phyloP scores from a whole-genome alignment of 2,113 vertebrate species.

The Donacobius atricapilla region DNA sequence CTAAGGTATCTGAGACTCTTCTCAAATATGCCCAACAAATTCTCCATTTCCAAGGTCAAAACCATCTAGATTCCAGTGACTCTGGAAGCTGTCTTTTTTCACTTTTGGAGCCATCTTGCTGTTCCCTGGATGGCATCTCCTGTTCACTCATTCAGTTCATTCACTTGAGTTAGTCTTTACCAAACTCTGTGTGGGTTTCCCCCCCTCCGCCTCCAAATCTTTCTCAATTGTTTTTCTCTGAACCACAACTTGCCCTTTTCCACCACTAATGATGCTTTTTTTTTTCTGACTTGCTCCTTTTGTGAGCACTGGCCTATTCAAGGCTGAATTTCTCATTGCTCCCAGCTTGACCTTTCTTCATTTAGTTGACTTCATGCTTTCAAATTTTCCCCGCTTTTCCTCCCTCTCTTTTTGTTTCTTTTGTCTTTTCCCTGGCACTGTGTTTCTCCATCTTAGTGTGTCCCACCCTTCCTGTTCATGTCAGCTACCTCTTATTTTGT shows the following conservation, averaged over 20 bases:
- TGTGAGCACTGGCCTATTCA: constrained; percentile 55
- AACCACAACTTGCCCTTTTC: constrained; percentile 57
- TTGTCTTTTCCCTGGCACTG: constrained; percentile 30
- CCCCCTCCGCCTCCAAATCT: not conserved
- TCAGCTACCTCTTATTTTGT: not conserved
- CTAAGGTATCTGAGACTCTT: not conserved
- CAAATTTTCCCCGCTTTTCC: constrained; percentile 7
- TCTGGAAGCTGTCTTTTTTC: not conserved
- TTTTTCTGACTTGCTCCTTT: constrained; percentile 53
- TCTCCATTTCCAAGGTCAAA: constrained; percentile 44
- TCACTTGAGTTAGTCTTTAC: constrained; percentile 6
- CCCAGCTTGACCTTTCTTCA: constrained; percentile 51
- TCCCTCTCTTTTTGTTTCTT: constrained; percentile 15
- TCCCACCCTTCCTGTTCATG: constrained; percentile 13
- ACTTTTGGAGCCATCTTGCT: not conserved
- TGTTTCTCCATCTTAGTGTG: constrained; percentile 40
- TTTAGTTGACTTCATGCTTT: constrained; percentile 56
- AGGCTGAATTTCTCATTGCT: constrained; percentile 34
- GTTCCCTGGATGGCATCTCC: not conserved
- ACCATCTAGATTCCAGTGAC: not conserved
- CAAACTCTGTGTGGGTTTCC: not conserved
- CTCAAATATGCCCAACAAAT: not conserved
- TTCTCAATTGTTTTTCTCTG: constrained; percentile 49
- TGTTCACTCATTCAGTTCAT: not conserved
- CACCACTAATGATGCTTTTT: constrained; percentile 42